Evolutionary conservation across 2,888 invertebrate species (phyloP), one percentile per base, ranked within the genome.

Genomic region (Diaperis boleti): DNA sequence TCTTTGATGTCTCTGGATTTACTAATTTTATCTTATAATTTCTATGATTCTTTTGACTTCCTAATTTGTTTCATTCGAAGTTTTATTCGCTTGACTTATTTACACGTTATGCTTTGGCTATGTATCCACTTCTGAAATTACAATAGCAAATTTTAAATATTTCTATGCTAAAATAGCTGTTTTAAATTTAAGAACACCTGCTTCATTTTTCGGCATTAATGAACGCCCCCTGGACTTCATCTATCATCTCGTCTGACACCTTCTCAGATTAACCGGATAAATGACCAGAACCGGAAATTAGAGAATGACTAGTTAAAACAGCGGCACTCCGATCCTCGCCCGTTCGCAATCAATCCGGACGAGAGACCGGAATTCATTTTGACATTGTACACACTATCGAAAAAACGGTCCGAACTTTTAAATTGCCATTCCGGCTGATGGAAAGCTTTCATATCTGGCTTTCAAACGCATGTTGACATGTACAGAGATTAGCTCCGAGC

Each of bases 391-490:
- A n/a, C n/a, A n/a, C n/a, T n/a, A n/a, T n/a, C n/a, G n/a, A n/a
- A 15, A 39, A 39, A 39, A 41, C 10, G 10, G 41, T 4, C 39
- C 3, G 3, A n/a, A 15, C 15, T 33, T 41, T 17, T 18, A 18
- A 41, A 41, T 18, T 41, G 41, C 14, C 13, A 15, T 14, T 14
- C 42, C 26, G 11, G 13, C 22, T 44, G 44, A 44, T 44, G 44
- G 26, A 44, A 26, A 26, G 44, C 44, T 44, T 42, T 44, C 44
- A 44, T 26, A 44, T 44, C 44, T 10, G 26, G 44, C 44, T 44
- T 44, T 44, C 44, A 44, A 44, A 44, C 26, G 11, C 44, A 26
- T 44, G 44, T 44, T 44, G 44, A 44, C 44, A 44, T 44, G 26
- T 13, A 22, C 44, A 44, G 44, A 44, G 44, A 44, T 44, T 44